phyloP scores from a whole-genome alignment of 2,797 vertebrate genomes.

The Cuniculus paca region DNA sequence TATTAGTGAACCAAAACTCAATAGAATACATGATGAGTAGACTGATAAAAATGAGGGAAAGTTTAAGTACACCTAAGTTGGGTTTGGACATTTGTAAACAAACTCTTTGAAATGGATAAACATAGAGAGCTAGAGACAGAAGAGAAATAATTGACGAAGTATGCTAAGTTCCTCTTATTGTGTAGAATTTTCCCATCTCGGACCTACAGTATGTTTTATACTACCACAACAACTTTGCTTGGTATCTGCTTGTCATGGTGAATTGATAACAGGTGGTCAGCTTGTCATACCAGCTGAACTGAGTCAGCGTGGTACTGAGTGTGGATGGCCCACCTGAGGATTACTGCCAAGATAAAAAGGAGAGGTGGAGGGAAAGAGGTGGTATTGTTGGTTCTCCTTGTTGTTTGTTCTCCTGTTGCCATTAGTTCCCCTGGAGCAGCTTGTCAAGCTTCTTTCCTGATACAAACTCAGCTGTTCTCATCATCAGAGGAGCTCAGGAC shows the following conservation, averaged over 20 bases:
- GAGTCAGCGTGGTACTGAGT: too few species aligned
- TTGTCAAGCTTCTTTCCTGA: too few species aligned
- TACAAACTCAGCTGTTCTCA: too few species aligned
- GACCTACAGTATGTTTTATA: neutral
- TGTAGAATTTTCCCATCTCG: neutral
- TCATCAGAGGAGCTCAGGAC: too few species aligned
- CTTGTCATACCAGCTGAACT: too few species aligned
- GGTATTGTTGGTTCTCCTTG: too few species aligned
- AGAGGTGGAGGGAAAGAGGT: too few species aligned
- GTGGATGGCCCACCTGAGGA: too few species aligned
- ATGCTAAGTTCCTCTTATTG: neutral
- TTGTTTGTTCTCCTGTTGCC: too few species aligned
- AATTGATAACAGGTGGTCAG: too few species aligned
- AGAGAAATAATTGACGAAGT: neutral
- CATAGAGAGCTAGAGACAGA: neutral
- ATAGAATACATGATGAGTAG: neutral
- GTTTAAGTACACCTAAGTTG: neutral
- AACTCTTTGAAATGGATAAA: neutral
- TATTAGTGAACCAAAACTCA: neutral
- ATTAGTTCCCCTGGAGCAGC: too few species aligned
- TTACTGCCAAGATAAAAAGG: too few species aligned
- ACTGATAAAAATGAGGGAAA: neutral
- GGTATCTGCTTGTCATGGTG: neutral
- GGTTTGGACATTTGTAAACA: neutral
- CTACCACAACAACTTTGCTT: neutral